Evolutionary conservation across 2,797 vertebrate genomes (phyloP), one percentile per base, ranked within the genome.

Genomic region (Adelosebastes latens): DNA sequence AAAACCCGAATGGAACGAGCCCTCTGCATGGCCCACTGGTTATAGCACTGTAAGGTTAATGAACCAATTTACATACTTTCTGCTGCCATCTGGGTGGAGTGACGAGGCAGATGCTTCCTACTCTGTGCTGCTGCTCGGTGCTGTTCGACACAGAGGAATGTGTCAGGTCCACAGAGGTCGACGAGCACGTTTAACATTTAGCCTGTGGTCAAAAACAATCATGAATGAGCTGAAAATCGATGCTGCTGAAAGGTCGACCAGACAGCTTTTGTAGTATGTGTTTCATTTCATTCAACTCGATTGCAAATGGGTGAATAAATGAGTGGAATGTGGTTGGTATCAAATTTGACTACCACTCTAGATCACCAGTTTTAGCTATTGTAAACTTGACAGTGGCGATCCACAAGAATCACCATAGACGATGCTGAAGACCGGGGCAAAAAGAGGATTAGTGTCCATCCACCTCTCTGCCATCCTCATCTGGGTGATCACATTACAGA

Each of bases 41-140:
- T 94, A 92, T 90, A 91, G 84, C 85, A 87, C 93, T 93, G 90
- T 94, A 94, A 94, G 94, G 95, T 96, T 96, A 96, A 96, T 96
- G 95, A 96, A 94, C 90, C 94, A 94, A 93, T 96, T 95, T 95
- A 91, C 94, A 94, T 94, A 94, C 86, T 83, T 93, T 92, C 89
- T 89, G 85, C 88, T 72, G 72, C 95, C 93, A 94, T 95, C 94
- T 95, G 95, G 88, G 89, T 59, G 87, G 83, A 89, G 79, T 83
- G 87, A 89, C 67, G 69, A 89, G 88, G 88, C 93, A 95, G 92
- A 93, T 90, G 90, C 92, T 94, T 68, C 78, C 72, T 20, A 53
- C 56, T 79, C 55, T 79, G 80, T 87, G 42, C 93, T 89, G 87
- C 85, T 83, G 71, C 63, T 8, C 20, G 72, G 76, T 52, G 56